Evolutionary conservation across 1,140 invertebrate species (phyloP).

Genomic region (Fopius arisanus): DNA sequence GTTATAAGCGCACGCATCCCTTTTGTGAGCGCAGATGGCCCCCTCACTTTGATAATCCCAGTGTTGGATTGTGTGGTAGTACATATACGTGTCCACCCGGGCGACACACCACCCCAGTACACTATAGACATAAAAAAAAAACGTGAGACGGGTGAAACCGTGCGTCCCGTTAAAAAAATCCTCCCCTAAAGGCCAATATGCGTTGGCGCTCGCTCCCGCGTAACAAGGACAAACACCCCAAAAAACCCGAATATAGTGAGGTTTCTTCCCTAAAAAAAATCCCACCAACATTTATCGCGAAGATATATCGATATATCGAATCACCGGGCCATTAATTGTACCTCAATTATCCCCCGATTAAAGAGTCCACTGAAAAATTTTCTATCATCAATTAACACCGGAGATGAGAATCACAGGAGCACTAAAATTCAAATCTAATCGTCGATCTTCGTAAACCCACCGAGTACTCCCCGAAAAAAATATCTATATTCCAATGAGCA

Average conservation of each 20-base stretch:
- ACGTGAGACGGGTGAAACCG: slow-evolving; percentile 17
- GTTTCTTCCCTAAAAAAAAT: not conserved
- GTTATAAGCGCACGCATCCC: slow-evolving; percentile 18
- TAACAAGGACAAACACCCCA: not conserved
- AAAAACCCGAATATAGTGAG: not conserved
- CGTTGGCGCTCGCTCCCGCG: slow-evolving; percentile 2
- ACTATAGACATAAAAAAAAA: slow-evolving; percentile 8
- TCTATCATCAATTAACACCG: too few species aligned
- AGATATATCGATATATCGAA: too few species aligned
- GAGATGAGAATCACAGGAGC: too few species aligned
- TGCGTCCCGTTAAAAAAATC: slow-evolving; percentile 38
- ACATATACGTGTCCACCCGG: slow-evolving; percentile 33
- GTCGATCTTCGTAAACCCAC: too few species aligned
- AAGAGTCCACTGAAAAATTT: too few species aligned
- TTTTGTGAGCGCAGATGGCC: slow-evolving; percentile 40
- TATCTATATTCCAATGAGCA: not conserved
- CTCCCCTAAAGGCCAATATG: slow-evolving; percentile 30
- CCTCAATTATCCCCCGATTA: too few species aligned
- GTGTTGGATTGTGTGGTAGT: slow-evolving; percentile 15
- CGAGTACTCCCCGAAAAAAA: not conserved
- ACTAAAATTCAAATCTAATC: too few species aligned
- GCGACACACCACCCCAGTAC: slow-evolving; percentile 5
- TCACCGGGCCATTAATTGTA: too few species aligned
- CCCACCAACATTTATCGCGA: too few species aligned
- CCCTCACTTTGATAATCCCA: slow-evolving; percentile 31